Percentiles rank a stretch among this genome's conserved stretches.
Evolutionary conservation across 1,140 invertebrate species (phyloP).

Genomic region (Calephelis nemesis): DNA sequence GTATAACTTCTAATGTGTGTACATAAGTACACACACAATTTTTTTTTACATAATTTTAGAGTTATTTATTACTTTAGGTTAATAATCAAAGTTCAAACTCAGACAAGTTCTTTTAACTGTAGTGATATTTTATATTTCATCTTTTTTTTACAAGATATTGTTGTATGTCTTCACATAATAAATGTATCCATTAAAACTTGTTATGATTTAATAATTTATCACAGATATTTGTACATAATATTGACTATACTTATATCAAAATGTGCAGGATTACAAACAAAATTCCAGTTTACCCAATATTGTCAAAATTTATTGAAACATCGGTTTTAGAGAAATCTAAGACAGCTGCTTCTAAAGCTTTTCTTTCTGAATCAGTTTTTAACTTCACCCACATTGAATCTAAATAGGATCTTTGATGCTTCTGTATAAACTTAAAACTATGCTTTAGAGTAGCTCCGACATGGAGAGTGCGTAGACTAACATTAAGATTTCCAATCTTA

Average conservation of each 20-base stretch:
- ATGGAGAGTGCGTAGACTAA: constrained; percentile 83
- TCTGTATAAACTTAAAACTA: constrained; percentile 86
- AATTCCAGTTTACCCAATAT: constrained; percentile 35
- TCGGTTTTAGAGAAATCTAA: constrained; percentile 76
- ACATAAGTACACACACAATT: too few species aligned
- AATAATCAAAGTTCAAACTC: too few species aligned
- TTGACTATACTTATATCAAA: not conserved
- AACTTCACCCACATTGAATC: constrained; percentile 78
- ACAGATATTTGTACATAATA: too few species aligned
- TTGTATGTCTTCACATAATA: not conserved
- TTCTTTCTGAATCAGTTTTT: constrained; percentile 80
- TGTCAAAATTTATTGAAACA: constrained; percentile 62
- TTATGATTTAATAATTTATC: not conserved
- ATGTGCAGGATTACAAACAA: not conserved
- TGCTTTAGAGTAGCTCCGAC: constrained; percentile 88
- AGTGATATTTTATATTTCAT: too few species aligned
- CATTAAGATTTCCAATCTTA: constrained; percentile 81
- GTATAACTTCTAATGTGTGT: too few species aligned
- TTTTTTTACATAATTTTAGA: too few species aligned
- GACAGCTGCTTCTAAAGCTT: constrained; percentile 75
- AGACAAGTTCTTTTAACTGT: too few species aligned
- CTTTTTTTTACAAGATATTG: too few species aligned
- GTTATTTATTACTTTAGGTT: too few species aligned
- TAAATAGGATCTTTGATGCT: constrained; percentile 82
- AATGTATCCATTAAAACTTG: not conserved